Evolutionary conservation across 2,113 vertebrate genomes (phyloP).

Genomic region (Polypterus senegalus): DNA sequence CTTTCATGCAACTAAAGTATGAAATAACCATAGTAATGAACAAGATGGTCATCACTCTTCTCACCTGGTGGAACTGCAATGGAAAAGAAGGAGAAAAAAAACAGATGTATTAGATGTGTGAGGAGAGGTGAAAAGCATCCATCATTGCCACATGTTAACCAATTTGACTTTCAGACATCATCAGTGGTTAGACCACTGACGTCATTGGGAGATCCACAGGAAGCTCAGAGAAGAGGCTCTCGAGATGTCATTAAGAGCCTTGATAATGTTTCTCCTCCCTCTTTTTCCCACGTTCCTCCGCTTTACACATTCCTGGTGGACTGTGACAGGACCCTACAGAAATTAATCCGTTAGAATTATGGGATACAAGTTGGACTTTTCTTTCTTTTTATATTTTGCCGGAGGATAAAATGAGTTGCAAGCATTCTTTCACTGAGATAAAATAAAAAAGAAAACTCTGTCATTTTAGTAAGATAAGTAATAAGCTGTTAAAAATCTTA

Average conservation of each 20-base stretch:
- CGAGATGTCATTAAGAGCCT: constrained; percentile 30
- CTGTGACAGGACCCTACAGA: no score
- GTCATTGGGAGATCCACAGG: constrained; percentile 13
- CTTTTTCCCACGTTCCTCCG: no score
- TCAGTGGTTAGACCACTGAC: constrained; percentile 18
- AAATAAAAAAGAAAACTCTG: no score
- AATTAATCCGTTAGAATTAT: no score
- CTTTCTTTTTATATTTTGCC: no score
- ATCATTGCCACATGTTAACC: constrained; percentile 5
- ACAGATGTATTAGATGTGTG: constrained; percentile 9
- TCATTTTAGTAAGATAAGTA: no score
- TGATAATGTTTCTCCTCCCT: constrained; percentile 16
- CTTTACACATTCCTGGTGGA: no score
- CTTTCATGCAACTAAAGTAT: constrained; percentile 99
- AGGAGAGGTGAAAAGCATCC: constrained; percentile 20
- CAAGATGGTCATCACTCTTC: constrained; percentile 99
- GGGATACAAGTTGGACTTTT: no score
- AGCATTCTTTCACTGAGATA: no score
- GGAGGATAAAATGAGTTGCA: no score
- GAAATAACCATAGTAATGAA: constrained; percentile 99
- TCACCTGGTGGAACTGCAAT: constrained; percentile 95
- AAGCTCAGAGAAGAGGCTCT: constrained; percentile 28
- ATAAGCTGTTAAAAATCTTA: no score
- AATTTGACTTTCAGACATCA: constrained; percentile 11
- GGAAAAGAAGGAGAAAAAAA: constrained; percentile 33